Conservation (phyloP, 1,140 invertebrate species). For the Anadara kagoshimensis region DNA sequence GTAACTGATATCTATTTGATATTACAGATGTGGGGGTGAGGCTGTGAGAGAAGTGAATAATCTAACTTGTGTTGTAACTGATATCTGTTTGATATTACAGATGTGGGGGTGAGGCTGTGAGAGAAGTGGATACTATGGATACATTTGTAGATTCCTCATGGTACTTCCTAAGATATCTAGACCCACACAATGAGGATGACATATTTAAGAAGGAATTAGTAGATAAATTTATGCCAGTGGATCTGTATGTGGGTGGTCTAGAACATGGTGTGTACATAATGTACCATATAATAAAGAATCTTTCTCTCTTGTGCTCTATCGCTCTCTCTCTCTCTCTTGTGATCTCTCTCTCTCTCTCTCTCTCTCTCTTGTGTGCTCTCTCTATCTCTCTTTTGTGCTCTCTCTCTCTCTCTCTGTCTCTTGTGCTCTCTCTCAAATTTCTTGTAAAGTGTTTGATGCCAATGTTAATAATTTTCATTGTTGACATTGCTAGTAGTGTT, state of each 20-base stretch:
- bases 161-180: constrained; percentile 96
- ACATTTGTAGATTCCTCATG: constrained; percentile 99
- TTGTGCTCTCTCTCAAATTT: no score
- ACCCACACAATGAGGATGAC: constrained; percentile 83
- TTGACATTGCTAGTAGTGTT: not conserved
- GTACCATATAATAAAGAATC: not conserved
- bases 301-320: not conserved
- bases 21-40: no score
- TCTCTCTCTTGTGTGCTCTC: no score
- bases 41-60: no score
- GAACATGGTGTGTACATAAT: constrained; percentile 86
- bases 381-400: no score
- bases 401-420: no score
- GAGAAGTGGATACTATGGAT: constrained; percentile 99
- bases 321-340: not conserved
- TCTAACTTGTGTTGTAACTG: no score
- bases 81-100: constrained; percentile 36
- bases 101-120: constrained; percentile 78
- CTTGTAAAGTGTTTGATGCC: no score
- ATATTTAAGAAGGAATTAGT: constrained; percentile 83
- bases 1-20: no score
- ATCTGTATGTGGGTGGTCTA: constrained; percentile 97
- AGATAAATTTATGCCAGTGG: constrained; percentile 86
- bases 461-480: not conserved
- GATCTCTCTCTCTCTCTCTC: no score